Conservation (phyloP, 1,140 invertebrate species). For the Chymomyza costata region DNA sequence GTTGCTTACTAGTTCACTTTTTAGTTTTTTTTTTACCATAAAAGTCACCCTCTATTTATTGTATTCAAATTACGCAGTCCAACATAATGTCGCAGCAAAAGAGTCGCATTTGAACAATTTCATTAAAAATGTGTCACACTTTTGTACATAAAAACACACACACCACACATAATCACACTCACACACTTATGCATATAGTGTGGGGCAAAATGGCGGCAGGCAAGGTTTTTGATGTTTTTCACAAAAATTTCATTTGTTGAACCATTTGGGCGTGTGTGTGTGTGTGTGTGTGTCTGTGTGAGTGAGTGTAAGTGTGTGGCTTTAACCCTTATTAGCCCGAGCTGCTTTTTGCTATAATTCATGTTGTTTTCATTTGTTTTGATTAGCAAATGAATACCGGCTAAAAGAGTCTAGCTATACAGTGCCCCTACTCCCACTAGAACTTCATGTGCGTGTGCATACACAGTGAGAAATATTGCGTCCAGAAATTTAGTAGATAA, state of each 20-base stretch:
- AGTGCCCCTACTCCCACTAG: too few relatives aligned
- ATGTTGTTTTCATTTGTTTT: slow-evolving; percentile 72
- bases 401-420: too few relatives aligned
- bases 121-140: slow-evolving; percentile 46
- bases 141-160: slow-evolving; percentile 11
- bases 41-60: too few relatives aligned
- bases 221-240: slow-evolving; percentile 21
- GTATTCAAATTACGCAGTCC: slow-evolving; percentile 64
- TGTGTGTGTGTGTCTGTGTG: slow-evolving; percentile 8
- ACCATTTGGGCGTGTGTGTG: slow-evolving; percentile 22
- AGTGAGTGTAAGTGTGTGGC: slow-evolving; percentile 6
- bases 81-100: slow-evolving; percentile 10
- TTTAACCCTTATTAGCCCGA: slow-evolving; percentile 66
- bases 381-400: slow-evolving; percentile 62
- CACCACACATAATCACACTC: slow-evolving; percentile 10
- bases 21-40: too few relatives aligned
- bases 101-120: slow-evolving; percentile 58
- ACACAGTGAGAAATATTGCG: too few relatives aligned
- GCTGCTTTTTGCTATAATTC: slow-evolving; percentile 48
- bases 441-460: too few relatives aligned
- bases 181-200: background rate
- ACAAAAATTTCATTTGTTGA: slow-evolving; percentile 41
- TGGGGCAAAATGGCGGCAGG: slow-evolving; percentile 17
- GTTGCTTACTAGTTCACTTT: too few relatives aligned
- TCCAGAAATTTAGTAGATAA: too few relatives aligned